Percentiles rank a stretch among this genome's conserved stretches.
Evolutionary conservation across 2,888 invertebrate genomes (phyloP).

Genomic region (Pachliopta kotzebuea): DNA sequence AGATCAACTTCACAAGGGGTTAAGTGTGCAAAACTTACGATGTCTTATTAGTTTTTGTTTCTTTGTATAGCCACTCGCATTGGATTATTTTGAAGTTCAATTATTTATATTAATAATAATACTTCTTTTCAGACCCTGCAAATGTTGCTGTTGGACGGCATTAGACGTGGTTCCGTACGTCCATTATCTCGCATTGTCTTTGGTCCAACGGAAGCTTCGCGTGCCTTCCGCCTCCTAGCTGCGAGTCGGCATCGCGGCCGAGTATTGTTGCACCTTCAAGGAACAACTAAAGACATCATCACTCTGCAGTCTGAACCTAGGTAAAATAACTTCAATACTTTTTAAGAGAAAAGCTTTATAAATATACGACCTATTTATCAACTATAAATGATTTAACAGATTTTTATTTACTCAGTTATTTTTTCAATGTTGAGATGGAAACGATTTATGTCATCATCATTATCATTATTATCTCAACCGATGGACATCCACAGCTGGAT

Average conservation of each 20-base stretch:
- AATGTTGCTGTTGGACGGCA: slow-evolving; percentile 48
- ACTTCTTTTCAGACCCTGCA: slow-evolving; percentile 52
- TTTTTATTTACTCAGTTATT: too few relatives aligned
- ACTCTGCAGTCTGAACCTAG: slow-evolving; percentile 1
- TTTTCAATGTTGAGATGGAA: too few relatives aligned
- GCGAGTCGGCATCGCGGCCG: slow-evolving; percentile 51
- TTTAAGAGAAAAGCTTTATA: background rate
- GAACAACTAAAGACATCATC: slow-evolving; percentile 24
- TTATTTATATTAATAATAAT: too few relatives aligned
- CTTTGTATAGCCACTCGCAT: too few relatives aligned
- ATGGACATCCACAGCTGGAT: too few relatives aligned
- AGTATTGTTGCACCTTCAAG: slow-evolving; percentile 44
- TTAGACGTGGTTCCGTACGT: slow-evolving; percentile 50
- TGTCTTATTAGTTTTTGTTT: too few relatives aligned
- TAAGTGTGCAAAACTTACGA: too few relatives aligned
- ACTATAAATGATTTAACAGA: too few relatives aligned
- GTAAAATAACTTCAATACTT: slow-evolving; percentile 3
- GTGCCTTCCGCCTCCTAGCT: slow-evolving; percentile 51
- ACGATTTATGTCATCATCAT: too few relatives aligned
- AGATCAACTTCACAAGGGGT: background rate
- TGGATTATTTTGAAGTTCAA: too few relatives aligned
- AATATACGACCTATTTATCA: background rate
- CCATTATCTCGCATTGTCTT: slow-evolving; percentile 52
- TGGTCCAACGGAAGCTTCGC: slow-evolving; percentile 40
- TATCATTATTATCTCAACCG: too few relatives aligned